Base-by-base conservation (phyloP, 2,797 vertebrate genomes). In the Protosalanx chinensis region DNA sequence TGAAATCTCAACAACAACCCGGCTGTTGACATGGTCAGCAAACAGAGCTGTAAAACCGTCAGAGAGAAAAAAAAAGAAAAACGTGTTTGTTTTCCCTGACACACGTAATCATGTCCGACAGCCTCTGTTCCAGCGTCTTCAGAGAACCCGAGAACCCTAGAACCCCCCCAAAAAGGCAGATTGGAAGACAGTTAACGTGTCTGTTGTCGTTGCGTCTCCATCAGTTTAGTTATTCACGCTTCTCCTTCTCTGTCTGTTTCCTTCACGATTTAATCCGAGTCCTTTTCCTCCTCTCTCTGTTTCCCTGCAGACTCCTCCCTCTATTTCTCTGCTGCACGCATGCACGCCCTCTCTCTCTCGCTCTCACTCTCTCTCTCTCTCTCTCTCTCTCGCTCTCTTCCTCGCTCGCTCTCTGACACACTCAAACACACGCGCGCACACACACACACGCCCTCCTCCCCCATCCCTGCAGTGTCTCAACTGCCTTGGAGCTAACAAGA, bases 381-480 rank as follows among this genome's bases (percentile, higher is more conserved):
- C 56, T 5, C 56, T 33, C 33, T 75, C 77, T 74, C 68, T 87
- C 88, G 87, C 85, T 79, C 87, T 79, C 84, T 27, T 27, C 23
- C 41, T 46, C 41, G 10, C 41, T 46, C 41, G 41, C 61, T 5
- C 57, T 32, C 27, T 4, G 20, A 85, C 86, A 58, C 63, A 61
- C 67, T 37, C 60, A 64, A 61, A 84, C 88, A 74, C 88, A 86
- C 87, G 84, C 88, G 73, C 88, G 86, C 87, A 85, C 85, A 86
- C 90, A 87, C 86, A 84, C 90, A 87, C 91, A 89, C 90, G 82
- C 90, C 90, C 91, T 92, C 92, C 90, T 89, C 93, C 92, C 91
- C 92, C 92, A 92, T 90, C 88, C 90, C 93, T 93, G 92, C 92
- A 93, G 92, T 92, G 89, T 93, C 91, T 92, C 90, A 90, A 90